Evolutionary conservation across 53 echinoderm and acorn worm species (phyloP), one percentile per base, ranked within the genome.

Genomic region (Echinometra lucunter): DNA sequence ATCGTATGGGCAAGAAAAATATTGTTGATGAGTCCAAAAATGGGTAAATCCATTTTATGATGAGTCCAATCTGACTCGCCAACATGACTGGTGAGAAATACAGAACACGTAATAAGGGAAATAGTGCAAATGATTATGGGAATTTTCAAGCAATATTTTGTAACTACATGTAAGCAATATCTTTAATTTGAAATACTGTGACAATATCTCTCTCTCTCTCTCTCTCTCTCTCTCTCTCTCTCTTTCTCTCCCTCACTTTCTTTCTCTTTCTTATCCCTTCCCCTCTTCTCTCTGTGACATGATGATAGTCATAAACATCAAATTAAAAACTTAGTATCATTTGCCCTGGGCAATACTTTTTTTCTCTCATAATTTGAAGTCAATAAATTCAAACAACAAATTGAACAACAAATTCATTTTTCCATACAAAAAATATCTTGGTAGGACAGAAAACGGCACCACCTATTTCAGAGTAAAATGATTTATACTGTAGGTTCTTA

Each of bases 1-100:
- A 81, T 38, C 81, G 49, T 49, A 47, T 49, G n/a, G 53, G 37
- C 85, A 85, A 13, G 53, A 53, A 85, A 28, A 85, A 85, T 85
- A 85, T 85, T 85, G 85, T 47, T 85, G 23, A 6, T 28, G 49
- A 37, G 85, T 8, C 13, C 37, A 85, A n/a, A 53, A 12, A 19
- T 83, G 53, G 85, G 28, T 83, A 23, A n/a, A n/a, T 49, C 4
- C 49, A 38, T 23, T 27, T 38, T 47, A n/a, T n/a, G 17, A 40
- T 37, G 78, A 78, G 21, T 78, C 40, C 1, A 37, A 78, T 42
- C 32, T 74, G 74, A 2, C 23, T 66, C 4, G 66, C 21, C 21
- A 21, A 66, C 21, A 66, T 19, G 23, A 13, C 60, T 60, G 8
- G 60, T 18, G 9, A 60, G 60, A 19, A 60, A n/a, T n/a, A n/a